phyloP scores from a whole-genome alignment of 2,113 vertebrate genomes.

The Ardeotis arabs region DNA sequence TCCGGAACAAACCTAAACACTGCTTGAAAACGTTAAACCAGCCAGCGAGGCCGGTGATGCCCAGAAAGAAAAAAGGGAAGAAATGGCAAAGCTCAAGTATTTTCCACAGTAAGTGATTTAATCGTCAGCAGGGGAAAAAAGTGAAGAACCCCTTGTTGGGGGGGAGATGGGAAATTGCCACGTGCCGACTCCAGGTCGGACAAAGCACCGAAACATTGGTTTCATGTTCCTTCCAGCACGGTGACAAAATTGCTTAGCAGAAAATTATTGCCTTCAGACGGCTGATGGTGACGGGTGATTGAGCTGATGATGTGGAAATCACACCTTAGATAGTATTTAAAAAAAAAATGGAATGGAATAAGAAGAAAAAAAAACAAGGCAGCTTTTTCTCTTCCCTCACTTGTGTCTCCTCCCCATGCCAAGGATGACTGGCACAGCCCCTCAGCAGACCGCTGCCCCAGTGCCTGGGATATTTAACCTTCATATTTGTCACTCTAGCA shows the following conservation, averaged over 20 bases:
- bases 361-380: not conserved
- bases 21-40: not conserved
- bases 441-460: not conserved
- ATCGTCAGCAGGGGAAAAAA: not conserved
- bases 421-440: not conserved
- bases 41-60: not conserved
- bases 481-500: not conserved
- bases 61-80: not conserved
- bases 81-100: not conserved
- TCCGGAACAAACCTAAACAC: not conserved
- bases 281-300: not conserved
- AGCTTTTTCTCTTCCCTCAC: not conserved
- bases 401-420: not conserved
- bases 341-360: not conserved
- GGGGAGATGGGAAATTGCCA: not conserved
- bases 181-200: not conserved
- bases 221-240: conserved; percentile 1
- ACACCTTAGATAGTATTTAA: not conserved
- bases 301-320: conserved; percentile 39
- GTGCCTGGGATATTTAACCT: not conserved
- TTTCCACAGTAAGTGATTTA: not conserved
- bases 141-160: not conserved
- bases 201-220: not conserved
- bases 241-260: conserved; percentile 50
- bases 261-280: conserved; percentile 32